Evolutionary conservation across 2,888 invertebrate species (phyloP), one percentile per base, ranked within the genome.

Genomic region (Orchestes rusci): DNA sequence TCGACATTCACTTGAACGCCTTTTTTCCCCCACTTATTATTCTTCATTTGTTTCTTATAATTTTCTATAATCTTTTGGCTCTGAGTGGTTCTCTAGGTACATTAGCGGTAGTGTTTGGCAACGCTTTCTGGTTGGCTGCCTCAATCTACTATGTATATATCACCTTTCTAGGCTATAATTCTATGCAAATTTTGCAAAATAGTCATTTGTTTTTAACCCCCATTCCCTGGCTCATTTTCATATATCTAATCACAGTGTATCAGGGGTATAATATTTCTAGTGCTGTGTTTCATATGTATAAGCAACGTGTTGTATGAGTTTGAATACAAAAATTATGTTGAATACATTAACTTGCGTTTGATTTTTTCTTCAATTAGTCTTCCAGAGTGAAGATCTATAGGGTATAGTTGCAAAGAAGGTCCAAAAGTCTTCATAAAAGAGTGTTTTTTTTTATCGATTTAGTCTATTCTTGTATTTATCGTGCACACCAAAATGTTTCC

Each of bases 1-100:
- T 99, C 70, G 97, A 99, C 69, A 92, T 99, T 3, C 97, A 99
- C 72, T 77, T 99, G 58, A 99, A 99, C 72, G 97, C 97, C 2
- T 93, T 95, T 70, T 96, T 96, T 70, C 97, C 97, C n/a, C 84
- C 95, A 1, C 75, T 97, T 12, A 84, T 94, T 53, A 77, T 97
- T 56, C 75, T 99, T 43, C 96, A 99, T 67, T 86, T 92, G 58
- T 79, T 96, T 58, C 90, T 95, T 65, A 77, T 96, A 40, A 78
- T 94, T 56, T 80, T 96, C 50, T 93, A 87, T 66, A 81, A 85
- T 63, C 69, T 54, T 31, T 48, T 48, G 32, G 50, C 54, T 36
- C 53, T 55, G 27, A 54, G 12, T 18, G 43, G 42, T 5, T 19
- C 18, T 4, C 15, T 33, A 4, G 30, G 51, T 51, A 55, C 53